Base-by-base conservation (phyloP, 2,113 vertebrate genomes). In the Seriola quinqueradiata region DNA sequence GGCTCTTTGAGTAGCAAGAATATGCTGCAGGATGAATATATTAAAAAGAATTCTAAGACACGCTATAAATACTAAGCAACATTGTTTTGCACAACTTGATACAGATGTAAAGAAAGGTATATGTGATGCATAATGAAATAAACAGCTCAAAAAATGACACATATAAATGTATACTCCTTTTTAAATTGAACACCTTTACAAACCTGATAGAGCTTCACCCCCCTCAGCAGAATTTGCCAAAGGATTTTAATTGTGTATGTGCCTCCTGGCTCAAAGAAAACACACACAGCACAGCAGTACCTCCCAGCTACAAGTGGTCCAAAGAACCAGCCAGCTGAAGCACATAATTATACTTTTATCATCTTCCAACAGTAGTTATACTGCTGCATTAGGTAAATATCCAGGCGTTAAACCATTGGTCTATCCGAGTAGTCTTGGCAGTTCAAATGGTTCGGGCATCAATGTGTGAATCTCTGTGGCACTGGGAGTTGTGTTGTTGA, bases 1-100 rank as follows among this genome's bases (percentile, higher is more conserved):
- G 87, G 83, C 92, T 90, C 82, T 85, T 86, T 87, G 85, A 93
- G 87, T 46, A 79, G 81, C 85, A 77, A 70, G 83, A 87, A 88
- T 83, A 81, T 79, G 91, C 89, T 90, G 87, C 90, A 77, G 85
- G 91, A 90, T 76, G 85, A 94, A 90, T 94, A 83, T 79, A 83
- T 93, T 89, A 85, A 84, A 75, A 84, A 68, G 60, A 71, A 79
- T 81, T 87, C 82, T 44, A 58, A 80, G 81, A 87, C 88, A 79
- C 42, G 82, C 68, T 75, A 77, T 80, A 92, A 93, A 91, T 91
- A 92, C 81, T 84, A 92, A 92, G 89, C 77, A 86, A 83, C 66
- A 74, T 40, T 80, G 70, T 87, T 90, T 84, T 73, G 71, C 74
- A 40, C 14, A 54, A 44, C 38, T 44, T 66, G 8, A 65, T 52